These are phyloP conservation scores for Gracilinanus agilis DNA, from an alignment of 2,113 vertebrate genomes.

Conservation along the genomic window DNA sequence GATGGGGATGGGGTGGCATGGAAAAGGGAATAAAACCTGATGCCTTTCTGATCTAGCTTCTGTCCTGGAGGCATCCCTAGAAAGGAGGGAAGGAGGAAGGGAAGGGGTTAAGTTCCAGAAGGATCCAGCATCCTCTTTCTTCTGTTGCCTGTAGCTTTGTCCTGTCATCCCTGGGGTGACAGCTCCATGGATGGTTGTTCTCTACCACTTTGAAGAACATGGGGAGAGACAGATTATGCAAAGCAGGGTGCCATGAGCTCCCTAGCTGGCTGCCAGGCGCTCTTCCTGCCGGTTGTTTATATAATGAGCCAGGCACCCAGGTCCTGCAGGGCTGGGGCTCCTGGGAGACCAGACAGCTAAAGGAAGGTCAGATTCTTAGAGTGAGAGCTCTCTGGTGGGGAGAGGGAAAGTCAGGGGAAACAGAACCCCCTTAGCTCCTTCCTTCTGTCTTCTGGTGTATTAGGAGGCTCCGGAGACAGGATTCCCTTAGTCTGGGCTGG, in stretches of 20 bases:
- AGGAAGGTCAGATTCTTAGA: background rate
- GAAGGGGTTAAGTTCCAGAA: background rate
- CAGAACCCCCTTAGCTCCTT: background rate
- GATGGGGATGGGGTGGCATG: background rate
- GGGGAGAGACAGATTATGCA: background rate
- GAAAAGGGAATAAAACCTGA: background rate
- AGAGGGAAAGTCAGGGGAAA: background rate
- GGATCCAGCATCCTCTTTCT: background rate
- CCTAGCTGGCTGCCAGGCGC: background rate
- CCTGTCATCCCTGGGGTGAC: background rate
- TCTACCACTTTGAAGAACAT: background rate
- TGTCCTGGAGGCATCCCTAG: background rate
- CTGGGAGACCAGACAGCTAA: background rate
- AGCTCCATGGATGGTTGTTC: background rate
- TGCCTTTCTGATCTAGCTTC: background rate
- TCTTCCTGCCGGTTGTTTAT: background rate
- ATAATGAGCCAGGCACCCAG: background rate
- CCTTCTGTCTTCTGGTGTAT: background rate
- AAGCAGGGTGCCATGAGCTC: background rate
- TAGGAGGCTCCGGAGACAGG: background rate
- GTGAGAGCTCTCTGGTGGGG: background rate
- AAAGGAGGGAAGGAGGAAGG: background rate
- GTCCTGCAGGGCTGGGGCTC: background rate
- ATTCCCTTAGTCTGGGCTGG: background rate
- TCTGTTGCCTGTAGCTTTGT: background rate